Conservation (phyloP, 2,888 invertebrate genomes). For the Cosmorhoe ocellata region DNA sequence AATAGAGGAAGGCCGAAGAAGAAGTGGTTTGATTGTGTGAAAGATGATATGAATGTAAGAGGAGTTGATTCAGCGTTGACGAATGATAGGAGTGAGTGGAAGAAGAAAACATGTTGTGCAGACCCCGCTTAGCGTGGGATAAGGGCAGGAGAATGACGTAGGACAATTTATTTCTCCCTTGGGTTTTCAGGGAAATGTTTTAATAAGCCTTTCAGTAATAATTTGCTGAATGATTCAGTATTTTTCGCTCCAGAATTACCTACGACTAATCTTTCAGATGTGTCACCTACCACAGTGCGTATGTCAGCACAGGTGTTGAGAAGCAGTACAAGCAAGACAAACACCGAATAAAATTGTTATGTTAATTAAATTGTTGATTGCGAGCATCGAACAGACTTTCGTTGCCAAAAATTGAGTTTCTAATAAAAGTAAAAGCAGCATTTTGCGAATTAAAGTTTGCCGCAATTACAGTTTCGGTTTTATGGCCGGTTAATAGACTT, state of each 20-base stretch:
- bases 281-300: background rate
- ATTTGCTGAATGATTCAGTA: too few relatives aligned
- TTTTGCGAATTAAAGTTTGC: conserved; percentile 9
- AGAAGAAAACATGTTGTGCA: too few relatives aligned
- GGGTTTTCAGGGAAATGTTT: background rate
- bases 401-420: conserved; percentile 26
- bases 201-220: too few relatives aligned
- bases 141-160: too few relatives aligned
- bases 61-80: too few relatives aligned
- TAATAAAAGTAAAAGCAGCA: conserved; percentile 31
- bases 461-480: conserved; percentile 11
- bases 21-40: too few relatives aligned
- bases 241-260: too few relatives aligned
- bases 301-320: conserved; percentile 5
- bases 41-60: too few relatives aligned
- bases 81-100: too few relatives aligned
- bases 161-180: too few relatives aligned
- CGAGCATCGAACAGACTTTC: conserved; percentile 28
- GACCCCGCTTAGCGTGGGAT: too few relatives aligned
- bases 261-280: background rate
- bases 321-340: conserved; percentile 6
- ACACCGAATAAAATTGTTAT: conserved; percentile 15
- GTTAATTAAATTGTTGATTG: conserved; percentile 28
- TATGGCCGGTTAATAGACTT: conserved; percentile 5
- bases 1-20: too few relatives aligned